Evolutionary conservation across 2,797 vertebrate species (phyloP).

Genomic region (Hyperoplus lanceolatus): DNA sequence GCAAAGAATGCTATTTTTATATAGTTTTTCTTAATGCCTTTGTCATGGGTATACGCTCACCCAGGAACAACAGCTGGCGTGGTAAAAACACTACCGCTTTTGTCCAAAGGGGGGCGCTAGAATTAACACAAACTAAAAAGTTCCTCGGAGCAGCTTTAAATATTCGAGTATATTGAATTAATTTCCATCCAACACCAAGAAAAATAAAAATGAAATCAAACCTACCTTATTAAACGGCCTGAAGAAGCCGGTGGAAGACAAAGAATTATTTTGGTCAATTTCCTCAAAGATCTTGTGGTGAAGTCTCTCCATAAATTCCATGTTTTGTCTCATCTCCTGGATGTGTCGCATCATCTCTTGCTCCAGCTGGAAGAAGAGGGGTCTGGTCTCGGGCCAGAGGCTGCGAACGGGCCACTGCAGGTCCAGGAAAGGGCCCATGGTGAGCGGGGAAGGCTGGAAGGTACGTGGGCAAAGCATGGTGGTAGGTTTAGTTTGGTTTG

Average conservation of each 20-base stretch:
- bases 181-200: too few species aligned
- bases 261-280: constrained; percentile 70
- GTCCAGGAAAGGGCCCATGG: constrained; percentile 75
- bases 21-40: too few species aligned
- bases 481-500: not conserved
- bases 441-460: constrained; percentile 68
- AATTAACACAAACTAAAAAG: too few species aligned
- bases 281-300: constrained; percentile 86
- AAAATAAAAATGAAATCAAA: too few species aligned
- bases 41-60: too few species aligned
- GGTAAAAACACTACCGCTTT: too few species aligned
- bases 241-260: constrained; percentile 52
- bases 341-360: constrained; percentile 85
- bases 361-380: constrained; percentile 83
- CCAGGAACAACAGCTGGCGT: too few species aligned
- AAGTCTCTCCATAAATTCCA: constrained; percentile 84
- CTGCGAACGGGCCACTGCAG: constrained; percentile 84
- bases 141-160: too few species aligned
- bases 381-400: constrained; percentile 85
- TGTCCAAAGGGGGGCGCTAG: too few species aligned
- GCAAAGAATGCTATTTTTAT: too few species aligned
- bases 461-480: constrained; percentile 61
- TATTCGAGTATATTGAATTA: too few species aligned
- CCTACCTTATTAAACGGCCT: constrained; percentile 65
- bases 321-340: constrained; percentile 83